These are phyloP conservation scores for Megalops atlanticus DNA, from an alignment of 2,113 vertebrate species.

Conservation along the genomic window DNA sequence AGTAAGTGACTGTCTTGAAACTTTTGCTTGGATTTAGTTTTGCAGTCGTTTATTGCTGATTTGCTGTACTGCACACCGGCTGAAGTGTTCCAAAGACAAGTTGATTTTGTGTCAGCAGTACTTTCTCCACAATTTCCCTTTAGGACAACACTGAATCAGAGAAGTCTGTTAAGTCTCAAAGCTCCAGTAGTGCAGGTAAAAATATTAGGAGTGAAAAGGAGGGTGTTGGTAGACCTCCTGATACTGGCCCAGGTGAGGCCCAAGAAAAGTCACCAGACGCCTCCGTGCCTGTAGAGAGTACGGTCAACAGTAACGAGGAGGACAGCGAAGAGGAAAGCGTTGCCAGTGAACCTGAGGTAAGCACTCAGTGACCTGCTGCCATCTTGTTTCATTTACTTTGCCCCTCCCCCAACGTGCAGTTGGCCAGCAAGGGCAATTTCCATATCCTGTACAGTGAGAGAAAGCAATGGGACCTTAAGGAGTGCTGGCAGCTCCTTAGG, in stretches of 20 bases:
- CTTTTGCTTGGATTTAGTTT: background rate
- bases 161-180: conserved; percentile 34
- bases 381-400: background rate
- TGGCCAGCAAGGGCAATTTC: too few species aligned
- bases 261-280: background rate
- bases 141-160: conserved; percentile 6
- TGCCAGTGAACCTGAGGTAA: conserved; percentile 52
- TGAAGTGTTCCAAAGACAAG: too few species aligned
- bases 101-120: background rate
- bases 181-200: conserved; percentile 25
- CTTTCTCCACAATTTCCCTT: conserved; percentile 2
- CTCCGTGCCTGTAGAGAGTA: background rate
- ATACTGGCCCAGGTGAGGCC: background rate
- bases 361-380: background rate
- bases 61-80: background rate
- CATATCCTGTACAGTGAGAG: too few species aligned
- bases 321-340: conserved; percentile 22
- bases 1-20: conserved; percentile 44
- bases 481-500: background rate
- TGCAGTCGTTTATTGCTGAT: background rate
- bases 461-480: too few species aligned
- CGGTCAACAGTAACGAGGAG: conserved; percentile 14
- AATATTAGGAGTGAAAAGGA: conserved; percentile 34
- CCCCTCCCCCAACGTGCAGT: too few species aligned
- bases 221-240: conserved; percentile 20